Evolutionary conservation across 2,888 invertebrate species (phyloP).

Genomic region (Patella caerulea): DNA sequence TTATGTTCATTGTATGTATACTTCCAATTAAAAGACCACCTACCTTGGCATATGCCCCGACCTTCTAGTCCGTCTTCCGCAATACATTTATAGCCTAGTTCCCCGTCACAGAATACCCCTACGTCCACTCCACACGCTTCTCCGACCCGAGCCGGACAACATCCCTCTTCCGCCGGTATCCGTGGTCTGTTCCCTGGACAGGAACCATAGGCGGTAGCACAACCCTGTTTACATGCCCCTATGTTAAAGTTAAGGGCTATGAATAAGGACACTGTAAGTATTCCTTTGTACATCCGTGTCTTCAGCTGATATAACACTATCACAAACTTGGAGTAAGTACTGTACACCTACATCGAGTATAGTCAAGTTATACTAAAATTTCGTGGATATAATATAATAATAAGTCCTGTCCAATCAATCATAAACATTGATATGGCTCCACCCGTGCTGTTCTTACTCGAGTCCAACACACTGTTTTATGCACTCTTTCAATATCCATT

Average conservation of each 20-base stretch:
- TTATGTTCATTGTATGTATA: background rate
- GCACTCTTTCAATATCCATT: background rate
- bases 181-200: conserved; percentile 20
- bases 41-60: conserved; percentile 21
- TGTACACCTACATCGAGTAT: no score
- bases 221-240: conserved; percentile 10
- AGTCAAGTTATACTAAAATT: background rate
- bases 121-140: conserved; percentile 18
- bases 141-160: conserved; percentile 20
- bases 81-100: conserved; percentile 23
- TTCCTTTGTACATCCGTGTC: background rate
- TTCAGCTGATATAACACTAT: background rate
- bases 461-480: background rate
- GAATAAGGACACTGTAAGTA: background rate
- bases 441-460: background rate
- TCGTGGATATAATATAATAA: background rate
- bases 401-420: background rate
- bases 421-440: background rate
- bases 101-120: conserved; percentile 16
- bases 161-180: conserved; percentile 12
- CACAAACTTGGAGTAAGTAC: no score
- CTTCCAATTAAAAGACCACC: background rate
- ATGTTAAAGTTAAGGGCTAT: background rate
- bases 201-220: background rate
- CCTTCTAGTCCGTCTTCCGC: background rate